Evolutionary conservation across 2,888 invertebrate species (phyloP), one percentile per base, ranked within the genome.

Genomic region (Gastracanthus pulcherrimus): DNA sequence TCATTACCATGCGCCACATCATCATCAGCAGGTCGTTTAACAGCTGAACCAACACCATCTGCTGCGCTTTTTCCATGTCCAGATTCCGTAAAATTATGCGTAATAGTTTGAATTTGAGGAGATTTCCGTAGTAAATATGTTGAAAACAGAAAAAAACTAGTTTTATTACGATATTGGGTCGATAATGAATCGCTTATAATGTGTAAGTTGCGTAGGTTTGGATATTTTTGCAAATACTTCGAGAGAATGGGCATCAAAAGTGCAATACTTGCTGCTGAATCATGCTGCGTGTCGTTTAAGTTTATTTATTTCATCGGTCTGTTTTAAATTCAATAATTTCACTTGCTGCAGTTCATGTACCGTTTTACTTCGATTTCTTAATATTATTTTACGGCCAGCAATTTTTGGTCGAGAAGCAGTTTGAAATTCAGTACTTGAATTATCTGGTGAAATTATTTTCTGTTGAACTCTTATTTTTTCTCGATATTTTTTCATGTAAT

Each of bases 1-100:
- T 79, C 82, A n/a, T 64, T 36, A 4, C 78, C 82, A 23, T 72
- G n/a, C 13, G 76, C 60, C 19, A 82, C 79, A 36, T 72, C 71
- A 60, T 36, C 16, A 79, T 83, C 81, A 11, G 75, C 81, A 6
- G 76, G 66, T 38, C 79, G 45, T 72, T 83, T 81, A 23, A 81
- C 31, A 7, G n/a, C 48, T 51, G 45, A 66, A 60, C 75, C 76
- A 19, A 80, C 41, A 36, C 76, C 76, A 29, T 83, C 81, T 6
- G 81, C 41, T 60, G 76, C 76, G 7, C 81, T 51, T 45, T 81
- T 81, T 0, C 83, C 83, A 23, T 83, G 79, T 16, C 81, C 83
- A 48, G 70, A 41, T 75, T 79, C 80, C 4, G 7, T 36, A 36
- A 36, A 36, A 7, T 36, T 36, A 36, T 36, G 36, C 4, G 36